Evolutionary conservation across 2,888 invertebrate species (phyloP).

Genomic region (Glaucopsyche alexis): DNA sequence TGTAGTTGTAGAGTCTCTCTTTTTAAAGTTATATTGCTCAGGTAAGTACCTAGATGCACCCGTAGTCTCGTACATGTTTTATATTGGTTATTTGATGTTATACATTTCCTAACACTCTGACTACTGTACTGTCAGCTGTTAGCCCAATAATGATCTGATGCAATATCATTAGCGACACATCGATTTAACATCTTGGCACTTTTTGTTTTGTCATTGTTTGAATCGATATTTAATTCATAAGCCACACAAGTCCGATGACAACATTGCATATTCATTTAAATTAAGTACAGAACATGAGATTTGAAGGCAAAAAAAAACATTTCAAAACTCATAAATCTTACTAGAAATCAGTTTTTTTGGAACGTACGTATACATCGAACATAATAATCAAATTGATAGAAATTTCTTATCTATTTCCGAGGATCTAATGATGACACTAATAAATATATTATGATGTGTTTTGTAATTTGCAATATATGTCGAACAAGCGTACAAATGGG

Average conservation of each 20-base stretch:
- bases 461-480: constrained; percentile 13
- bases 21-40: neutral
- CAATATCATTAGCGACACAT: neutral
- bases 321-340: neutral
- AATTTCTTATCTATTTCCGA: neutral
- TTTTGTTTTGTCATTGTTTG: neutral
- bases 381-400: constrained; percentile 11
- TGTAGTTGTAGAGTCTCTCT: neutral
- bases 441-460: constrained; percentile 22
- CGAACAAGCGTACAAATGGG: constrained; percentile 14
- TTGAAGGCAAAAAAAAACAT: neutral
- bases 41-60: too few species aligned
- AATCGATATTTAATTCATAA: constrained; percentile 1
- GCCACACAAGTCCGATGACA: neutral
- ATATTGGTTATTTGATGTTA: neutral
- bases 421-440: neutral
- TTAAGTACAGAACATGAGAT: neutral
- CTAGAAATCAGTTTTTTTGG: neutral
- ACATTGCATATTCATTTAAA: neutral
- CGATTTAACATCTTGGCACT: neutral
- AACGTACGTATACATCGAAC: neutral
- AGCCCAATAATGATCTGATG: neutral
- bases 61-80: too few species aligned
- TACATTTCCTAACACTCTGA: too few species aligned
- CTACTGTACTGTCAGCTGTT: too few species aligned